Conservation (phyloP, 2,888 invertebrate species). For the Drosophila dives region DNA sequence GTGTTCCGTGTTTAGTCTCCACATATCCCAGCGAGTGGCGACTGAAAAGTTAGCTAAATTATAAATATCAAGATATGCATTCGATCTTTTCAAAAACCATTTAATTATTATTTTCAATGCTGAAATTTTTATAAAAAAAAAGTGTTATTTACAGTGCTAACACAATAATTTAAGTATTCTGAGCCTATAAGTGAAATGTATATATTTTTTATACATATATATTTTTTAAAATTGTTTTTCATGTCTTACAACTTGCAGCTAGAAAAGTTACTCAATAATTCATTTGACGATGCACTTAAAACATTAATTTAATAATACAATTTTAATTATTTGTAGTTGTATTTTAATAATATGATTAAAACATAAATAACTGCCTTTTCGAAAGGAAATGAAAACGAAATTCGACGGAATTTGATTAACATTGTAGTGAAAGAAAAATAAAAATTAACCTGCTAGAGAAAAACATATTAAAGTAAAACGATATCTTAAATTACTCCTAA, state of each 20-base stretch:
- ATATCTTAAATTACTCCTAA: neutral
- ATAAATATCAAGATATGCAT: no score
- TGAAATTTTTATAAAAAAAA: neutral
- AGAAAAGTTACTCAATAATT: neutral
- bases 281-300: neutral
- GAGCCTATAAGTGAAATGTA: neutral
- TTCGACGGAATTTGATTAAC: neutral
- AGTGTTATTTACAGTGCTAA: neutral
- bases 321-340: neutral
- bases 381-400: neutral
- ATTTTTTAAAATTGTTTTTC: neutral
- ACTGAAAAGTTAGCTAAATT: conserved; percentile 5
- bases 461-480: neutral
- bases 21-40: conserved; percentile 30
- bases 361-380: neutral
- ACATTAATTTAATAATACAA: neutral
- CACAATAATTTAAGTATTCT: neutral
- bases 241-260: neutral
- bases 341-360: neutral
- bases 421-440: neutral
- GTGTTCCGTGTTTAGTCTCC: conserved; percentile 5
- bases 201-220: neutral
- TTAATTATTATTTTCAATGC: neutral
- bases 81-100: neutral
- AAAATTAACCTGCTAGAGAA: neutral